Conservation (phyloP, 2,888 invertebrate species). For the Lamellibrachia satsuma region DNA sequence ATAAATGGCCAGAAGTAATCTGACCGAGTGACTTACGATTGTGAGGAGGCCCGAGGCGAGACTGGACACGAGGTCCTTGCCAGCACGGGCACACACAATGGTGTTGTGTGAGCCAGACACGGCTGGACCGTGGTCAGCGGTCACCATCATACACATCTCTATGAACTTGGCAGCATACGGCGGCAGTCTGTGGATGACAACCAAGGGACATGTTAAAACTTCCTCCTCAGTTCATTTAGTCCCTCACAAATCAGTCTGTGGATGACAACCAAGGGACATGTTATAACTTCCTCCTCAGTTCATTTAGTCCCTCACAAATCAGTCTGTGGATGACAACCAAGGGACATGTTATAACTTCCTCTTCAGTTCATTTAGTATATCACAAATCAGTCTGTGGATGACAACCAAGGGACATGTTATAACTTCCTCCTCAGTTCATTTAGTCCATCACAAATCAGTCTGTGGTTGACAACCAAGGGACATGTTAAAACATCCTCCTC, state of each 20-base stretch:
- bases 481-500: too few species aligned
- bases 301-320: too few species aligned
- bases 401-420: too few species aligned
- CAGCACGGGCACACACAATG: constrained; percentile 95
- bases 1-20: too few species aligned
- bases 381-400: too few species aligned
- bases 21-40: constrained; percentile 76
- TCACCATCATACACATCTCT: constrained; percentile 98
- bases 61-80: constrained; percentile 96
- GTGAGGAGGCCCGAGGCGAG: constrained; percentile 95
- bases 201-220: neutral
- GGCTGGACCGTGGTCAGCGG: constrained; percentile 94
- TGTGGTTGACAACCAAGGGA: too few species aligned
- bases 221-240: neutral
- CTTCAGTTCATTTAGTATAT: too few species aligned
- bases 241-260: neutral
- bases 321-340: too few species aligned
- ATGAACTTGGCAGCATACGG: constrained; percentile 95
- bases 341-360: too few species aligned
- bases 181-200: constrained; percentile 76
- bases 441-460: too few species aligned
- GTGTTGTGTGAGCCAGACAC: constrained; percentile 99
- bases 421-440: too few species aligned
- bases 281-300: neutral
- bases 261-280: too few species aligned